Conservation (phyloP, 2,888 invertebrate genomes). For the Apeira syringaria region DNA sequence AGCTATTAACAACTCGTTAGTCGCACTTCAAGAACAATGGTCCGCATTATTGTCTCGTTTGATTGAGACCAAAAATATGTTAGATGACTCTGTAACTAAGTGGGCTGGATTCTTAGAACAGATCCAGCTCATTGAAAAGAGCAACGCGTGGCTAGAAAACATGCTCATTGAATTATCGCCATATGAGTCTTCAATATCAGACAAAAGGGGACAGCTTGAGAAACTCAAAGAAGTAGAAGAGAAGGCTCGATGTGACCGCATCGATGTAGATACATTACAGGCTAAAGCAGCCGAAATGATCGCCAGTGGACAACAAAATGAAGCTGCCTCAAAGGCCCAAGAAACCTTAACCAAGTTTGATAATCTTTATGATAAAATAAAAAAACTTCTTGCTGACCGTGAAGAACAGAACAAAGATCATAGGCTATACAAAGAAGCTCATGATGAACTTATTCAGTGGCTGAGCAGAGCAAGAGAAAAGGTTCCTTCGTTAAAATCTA, state of each 20-base stretch:
- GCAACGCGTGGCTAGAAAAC: slow-evolving; percentile 90
- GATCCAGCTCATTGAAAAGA: slow-evolving; percentile 92
- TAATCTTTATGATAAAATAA: slow-evolving; percentile 89
- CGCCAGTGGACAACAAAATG: slow-evolving; percentile 92
- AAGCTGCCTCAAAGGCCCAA: slow-evolving; percentile 92
- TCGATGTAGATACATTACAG: slow-evolving; percentile 94
- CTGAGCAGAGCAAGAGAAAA: slow-evolving; percentile 94
- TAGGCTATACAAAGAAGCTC: slow-evolving; percentile 94
- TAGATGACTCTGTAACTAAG: slow-evolving; percentile 95
- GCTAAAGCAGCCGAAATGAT: slow-evolving; percentile 94
- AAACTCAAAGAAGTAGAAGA: slow-evolving; percentile 93
- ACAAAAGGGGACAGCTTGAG: slow-evolving; percentile 93
- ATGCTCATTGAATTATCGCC: slow-evolving; percentile 89
- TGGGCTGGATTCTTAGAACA: slow-evolving; percentile 96
- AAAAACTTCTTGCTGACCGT: slow-evolving; percentile 89
- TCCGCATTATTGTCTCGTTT: slow-evolving; percentile 93
- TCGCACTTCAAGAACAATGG: slow-evolving; percentile 95
- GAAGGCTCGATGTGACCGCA: slow-evolving; percentile 93
- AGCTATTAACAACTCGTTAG: slow-evolving; percentile 91
- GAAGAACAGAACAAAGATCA: slow-evolving; percentile 95
- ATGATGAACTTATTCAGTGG: slow-evolving; percentile 95
- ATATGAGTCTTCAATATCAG: slow-evolving; percentile 91
- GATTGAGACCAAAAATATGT: slow-evolving; percentile 93
- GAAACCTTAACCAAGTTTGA: slow-evolving; percentile 94
- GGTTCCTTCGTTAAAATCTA: slow-evolving; percentile 93